A percentile compares a stretch with the other conserved stretches of the same genome.
These are phyloP conservation scores for Polydrusus cervinus DNA, from an alignment of 2,888 invertebrate species.

Conservation along the genomic window DNA sequence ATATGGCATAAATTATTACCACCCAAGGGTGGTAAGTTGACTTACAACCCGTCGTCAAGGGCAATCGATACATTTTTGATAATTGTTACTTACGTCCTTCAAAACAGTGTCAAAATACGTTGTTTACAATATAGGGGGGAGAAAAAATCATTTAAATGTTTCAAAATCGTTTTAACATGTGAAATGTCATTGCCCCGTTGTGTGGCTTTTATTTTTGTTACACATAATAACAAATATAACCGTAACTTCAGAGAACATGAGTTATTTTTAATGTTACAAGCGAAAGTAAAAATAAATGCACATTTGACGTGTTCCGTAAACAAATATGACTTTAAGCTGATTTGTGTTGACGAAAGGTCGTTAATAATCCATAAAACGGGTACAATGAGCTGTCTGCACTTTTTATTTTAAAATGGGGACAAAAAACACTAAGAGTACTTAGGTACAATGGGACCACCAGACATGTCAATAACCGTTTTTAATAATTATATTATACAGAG, in stretches of 20 bases:
- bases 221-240: constrained; percentile 25
- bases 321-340: constrained; percentile 33
- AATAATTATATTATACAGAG: too few species aligned
- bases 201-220: constrained; percentile 11
- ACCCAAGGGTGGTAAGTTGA: too few species aligned
- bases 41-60: too few species aligned
- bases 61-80: too few species aligned
- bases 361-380: constrained; percentile 15
- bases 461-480: too few species aligned
- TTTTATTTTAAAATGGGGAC: not conserved
- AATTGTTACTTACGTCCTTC: too few species aligned
- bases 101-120: too few species aligned
- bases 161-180: not conserved
- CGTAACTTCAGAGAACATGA: constrained; percentile 32
- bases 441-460: too few species aligned
- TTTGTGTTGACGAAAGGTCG: constrained; percentile 3
- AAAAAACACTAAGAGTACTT: too few species aligned
- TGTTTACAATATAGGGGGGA: too few species aligned
- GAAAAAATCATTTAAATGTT: not conserved
- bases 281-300: constrained; percentile 26
- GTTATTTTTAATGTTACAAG: constrained; percentile 35
- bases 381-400: constrained; percentile 7
- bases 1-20: too few species aligned
- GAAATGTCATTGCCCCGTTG: constrained; percentile 16
- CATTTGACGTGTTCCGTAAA: constrained; percentile 32